Evolutionary conservation across 2,888 invertebrate genomes (phyloP).

Genomic region (Mesorhabditis belari): DNA sequence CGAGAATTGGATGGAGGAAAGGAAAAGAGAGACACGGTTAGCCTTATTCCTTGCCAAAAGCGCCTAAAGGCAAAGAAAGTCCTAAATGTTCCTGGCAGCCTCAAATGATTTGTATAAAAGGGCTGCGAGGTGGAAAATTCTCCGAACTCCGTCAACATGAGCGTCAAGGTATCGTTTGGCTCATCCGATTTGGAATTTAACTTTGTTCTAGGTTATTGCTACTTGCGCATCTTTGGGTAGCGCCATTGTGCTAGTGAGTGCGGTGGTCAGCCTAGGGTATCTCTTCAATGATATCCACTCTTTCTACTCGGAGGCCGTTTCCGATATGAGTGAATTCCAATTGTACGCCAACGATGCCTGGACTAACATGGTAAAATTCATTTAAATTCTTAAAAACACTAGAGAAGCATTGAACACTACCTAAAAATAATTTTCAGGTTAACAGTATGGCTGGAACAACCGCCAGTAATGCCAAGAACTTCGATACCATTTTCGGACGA

Average conservation of each 20-base stretch:
- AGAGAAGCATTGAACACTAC: no score
- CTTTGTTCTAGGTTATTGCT: conserved; percentile 1
- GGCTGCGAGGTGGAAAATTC: no score
- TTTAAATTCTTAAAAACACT: no score
- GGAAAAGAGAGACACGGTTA: no score
- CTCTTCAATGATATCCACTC: conserved; percentile 24
- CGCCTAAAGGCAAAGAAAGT: no score
- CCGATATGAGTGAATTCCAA: conserved; percentile 28
- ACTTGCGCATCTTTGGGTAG: conserved; percentile 12
- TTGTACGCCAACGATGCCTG: conserved; percentile 20
- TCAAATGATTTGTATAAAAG: no score
- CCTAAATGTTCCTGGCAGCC: no score
- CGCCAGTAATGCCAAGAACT: not conserved
- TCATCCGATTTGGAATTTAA: no score
- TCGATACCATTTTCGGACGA: conserved; percentile 14
- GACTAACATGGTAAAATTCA: conserved; percentile 21
- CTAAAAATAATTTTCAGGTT: not conserved
- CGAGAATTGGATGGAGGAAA: no score
- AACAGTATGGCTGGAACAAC: not conserved
- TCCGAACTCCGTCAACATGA: no score
- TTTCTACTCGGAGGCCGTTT: conserved; percentile 15
- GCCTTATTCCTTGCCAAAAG: no score
- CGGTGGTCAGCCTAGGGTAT: conserved; percentile 14
- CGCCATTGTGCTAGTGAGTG: conserved; percentile 15
- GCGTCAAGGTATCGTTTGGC: no score